phyloP scores from a whole-genome alignment of 2,113 vertebrate species.

The Petroica traversi region DNA sequence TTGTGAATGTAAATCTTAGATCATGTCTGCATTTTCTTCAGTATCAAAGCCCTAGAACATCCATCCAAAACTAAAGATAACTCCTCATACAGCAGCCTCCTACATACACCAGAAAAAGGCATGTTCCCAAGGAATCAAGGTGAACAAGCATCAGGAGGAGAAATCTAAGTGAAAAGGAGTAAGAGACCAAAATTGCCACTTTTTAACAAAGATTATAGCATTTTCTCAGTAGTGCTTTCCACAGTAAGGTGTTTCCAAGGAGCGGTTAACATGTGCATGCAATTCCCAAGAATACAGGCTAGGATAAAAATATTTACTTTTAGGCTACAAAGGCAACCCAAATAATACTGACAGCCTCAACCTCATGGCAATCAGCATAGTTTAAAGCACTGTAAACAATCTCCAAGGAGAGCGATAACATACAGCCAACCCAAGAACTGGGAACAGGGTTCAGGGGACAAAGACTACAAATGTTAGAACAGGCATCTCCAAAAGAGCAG shows the following conservation, averaged over 20 bases:
- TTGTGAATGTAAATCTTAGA: neutral
- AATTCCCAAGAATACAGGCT: neutral
- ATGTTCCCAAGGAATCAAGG: neutral
- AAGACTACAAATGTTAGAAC: neutral
- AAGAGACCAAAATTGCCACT: neutral
- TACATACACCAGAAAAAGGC: neutral
- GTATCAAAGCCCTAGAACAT: neutral
- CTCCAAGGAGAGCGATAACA: neutral
- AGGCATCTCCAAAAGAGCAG: neutral
- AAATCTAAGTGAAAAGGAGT: neutral
- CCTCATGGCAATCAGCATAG: neutral
- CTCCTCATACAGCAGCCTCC: neutral
- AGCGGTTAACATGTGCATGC: neutral
- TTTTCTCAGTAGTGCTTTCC: neutral
- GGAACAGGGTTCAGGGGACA: neutral
- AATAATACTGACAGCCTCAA: neutral
- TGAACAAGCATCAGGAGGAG: neutral
- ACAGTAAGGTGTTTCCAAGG: neutral
- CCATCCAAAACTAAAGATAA: neutral
- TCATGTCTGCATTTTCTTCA: fast-evolving
- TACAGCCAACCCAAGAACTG: neutral
- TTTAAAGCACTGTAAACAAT: conserved; percentile 9
- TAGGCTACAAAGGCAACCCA: neutral
- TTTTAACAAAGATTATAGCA: neutral
- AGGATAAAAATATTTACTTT: neutral